These are phyloP conservation scores for Xestia rhomboidea DNA, from an alignment of 2,888 invertebrate species.

Conservation along the genomic window DNA sequence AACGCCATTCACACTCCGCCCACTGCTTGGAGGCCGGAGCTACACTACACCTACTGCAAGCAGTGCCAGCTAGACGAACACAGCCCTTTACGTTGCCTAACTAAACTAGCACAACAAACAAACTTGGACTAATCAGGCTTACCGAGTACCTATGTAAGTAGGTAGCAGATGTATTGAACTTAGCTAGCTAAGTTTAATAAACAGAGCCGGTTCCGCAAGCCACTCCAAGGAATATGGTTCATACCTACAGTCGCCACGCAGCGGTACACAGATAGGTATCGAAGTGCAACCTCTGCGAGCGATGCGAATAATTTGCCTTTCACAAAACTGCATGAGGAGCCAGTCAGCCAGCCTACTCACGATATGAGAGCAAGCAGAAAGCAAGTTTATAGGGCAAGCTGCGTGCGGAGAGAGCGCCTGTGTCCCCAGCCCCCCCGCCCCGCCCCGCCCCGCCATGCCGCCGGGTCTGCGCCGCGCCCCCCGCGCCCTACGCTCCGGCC, in stretches of 20 bases:
- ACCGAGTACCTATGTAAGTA: neutral
- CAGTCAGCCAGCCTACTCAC: conserved; percentile 78
- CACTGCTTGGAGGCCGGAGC: neutral
- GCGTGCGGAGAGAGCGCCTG: conserved; percentile 73
- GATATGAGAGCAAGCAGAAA: conserved; percentile 81
- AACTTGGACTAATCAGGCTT: neutral
- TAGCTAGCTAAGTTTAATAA: conserved; percentile 14
- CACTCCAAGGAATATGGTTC: conserved; percentile 2
- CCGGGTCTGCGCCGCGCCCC: conserved; percentile 53
- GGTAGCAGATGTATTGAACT: neutral
- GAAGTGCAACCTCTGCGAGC: conserved; percentile 61
- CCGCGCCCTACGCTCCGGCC: conserved; percentile 60
- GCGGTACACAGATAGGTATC: conserved; percentile 47
- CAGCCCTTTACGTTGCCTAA: conserved; percentile 2
- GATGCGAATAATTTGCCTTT: conserved; percentile 81
- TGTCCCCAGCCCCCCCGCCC: conserved; percentile 51
- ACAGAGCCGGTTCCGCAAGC: conserved; percentile 23
- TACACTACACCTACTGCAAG: neutral
- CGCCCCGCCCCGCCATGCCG: conserved; percentile 1
- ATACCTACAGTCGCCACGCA: conserved; percentile 3
- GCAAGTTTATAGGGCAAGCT: conserved; percentile 85
- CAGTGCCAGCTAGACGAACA: neutral
- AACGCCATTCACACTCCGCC: conserved; percentile 2
- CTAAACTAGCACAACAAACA: neutral
- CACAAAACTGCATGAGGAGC: conserved; percentile 81